Conservation (phyloP, 2,113 vertebrate genomes). For the Tachuris rubrigastra region DNA sequence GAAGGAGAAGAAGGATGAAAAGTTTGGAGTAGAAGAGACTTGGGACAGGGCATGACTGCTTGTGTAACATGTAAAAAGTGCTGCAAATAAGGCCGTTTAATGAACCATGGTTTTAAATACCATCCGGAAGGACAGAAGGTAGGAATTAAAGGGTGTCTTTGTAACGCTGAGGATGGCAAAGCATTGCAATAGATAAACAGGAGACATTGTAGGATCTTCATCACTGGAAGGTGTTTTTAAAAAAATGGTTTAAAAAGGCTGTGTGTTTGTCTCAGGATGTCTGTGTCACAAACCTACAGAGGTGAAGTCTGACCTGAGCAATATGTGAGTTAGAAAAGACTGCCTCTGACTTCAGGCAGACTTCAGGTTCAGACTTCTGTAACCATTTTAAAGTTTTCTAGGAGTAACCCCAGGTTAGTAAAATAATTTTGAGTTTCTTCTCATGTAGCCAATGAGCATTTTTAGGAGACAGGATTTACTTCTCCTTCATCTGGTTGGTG, state of each 20-base stretch:
- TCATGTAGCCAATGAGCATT: not conserved
- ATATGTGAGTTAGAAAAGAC: not conserved
- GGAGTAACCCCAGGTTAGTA: not conserved
- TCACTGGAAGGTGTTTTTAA: not conserved
- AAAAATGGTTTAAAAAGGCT: not conserved
- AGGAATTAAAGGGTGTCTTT: not conserved
- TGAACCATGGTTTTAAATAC: not conserved
- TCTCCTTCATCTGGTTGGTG: not conserved
- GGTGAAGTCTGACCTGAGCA: not conserved
- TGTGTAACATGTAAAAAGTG: not conserved
- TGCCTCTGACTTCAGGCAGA: not conserved
- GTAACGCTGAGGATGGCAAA: not conserved
- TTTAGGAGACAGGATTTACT: not conserved
- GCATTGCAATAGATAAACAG: not conserved
- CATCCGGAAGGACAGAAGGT: not conserved
- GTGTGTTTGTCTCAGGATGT: not conserved
- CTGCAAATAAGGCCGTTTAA: not conserved
- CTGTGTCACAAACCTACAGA: not conserved
- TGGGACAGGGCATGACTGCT: not conserved
- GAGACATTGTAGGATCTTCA: not conserved
- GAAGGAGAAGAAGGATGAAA: not conserved
- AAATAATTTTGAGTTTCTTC: not conserved
- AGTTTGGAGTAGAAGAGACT: not conserved
- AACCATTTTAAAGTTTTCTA: not conserved
- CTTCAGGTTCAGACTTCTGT: not conserved